These are phyloP conservation scores for Neodiprion pinetum DNA, from an alignment of 1,140 invertebrate species.

Conservation along the genomic window DNA sequence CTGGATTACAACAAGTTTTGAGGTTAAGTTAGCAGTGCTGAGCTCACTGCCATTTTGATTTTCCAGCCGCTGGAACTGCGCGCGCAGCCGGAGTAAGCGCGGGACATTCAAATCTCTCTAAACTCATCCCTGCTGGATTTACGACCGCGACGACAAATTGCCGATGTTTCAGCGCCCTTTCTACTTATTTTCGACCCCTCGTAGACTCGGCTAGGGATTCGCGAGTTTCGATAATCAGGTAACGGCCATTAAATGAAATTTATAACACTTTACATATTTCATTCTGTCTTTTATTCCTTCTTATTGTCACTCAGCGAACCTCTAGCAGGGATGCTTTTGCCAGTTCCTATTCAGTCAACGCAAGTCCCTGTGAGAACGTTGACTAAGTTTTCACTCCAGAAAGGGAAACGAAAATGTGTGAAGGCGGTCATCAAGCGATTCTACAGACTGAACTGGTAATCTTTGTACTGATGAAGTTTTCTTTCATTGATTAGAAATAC, in stretches of 20 bases:
- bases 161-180: too few relatives aligned
- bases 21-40: slow-evolving; percentile 29
- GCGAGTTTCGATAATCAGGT: neutral
- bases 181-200: too few relatives aligned
- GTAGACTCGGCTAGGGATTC: too few relatives aligned
- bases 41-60: slow-evolving; percentile 27
- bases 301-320: slow-evolving; percentile 10
- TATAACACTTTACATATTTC: too few relatives aligned
- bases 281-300: neutral
- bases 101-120: neutral
- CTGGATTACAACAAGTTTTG: neutral
- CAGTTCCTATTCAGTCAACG: slow-evolving; percentile 30
- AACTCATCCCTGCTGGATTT: neutral
- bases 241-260: neutral
- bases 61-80: slow-evolving; percentile 24
- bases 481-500: neutral
- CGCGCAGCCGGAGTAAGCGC: neutral
- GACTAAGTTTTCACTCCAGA: slow-evolving; percentile 74
- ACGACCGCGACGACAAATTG: too few relatives aligned
- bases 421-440: slow-evolving; percentile 79
- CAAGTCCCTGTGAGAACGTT: slow-evolving; percentile 61
- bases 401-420: slow-evolving; percentile 78
- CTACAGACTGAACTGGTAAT: slow-evolving; percentile 78
- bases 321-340: slow-evolving; percentile 40
- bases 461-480: slow-evolving; percentile 12